A percentile compares a stretch with the other conserved stretches of the same genome.
Evolutionary conservation across 2,113 vertebrate genomes (phyloP).

Genomic region (Acrocephalus kingi): DNA sequence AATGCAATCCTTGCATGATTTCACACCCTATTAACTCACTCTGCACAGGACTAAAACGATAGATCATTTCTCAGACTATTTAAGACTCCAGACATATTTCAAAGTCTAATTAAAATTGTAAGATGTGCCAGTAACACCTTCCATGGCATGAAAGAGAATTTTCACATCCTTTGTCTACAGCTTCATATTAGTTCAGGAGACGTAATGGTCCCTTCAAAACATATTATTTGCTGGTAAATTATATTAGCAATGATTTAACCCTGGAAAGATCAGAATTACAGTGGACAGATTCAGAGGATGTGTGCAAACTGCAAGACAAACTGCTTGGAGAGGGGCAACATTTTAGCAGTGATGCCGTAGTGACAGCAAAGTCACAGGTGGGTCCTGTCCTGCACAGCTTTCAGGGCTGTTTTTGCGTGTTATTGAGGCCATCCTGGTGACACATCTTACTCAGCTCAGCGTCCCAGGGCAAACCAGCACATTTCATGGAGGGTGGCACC

Average conservation of each 20-base stretch:
- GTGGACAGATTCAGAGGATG: background rate
- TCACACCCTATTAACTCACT: conserved; percentile 54
- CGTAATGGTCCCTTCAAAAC: background rate
- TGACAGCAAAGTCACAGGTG: background rate
- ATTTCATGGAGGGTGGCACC: background rate
- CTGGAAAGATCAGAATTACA: background rate
- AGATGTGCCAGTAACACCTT: conserved; percentile 29
- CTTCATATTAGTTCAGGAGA: background rate
- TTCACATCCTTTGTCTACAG: conserved; percentile 18
- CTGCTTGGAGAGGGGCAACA: background rate
- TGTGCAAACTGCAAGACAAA: background rate
- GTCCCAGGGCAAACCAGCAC: background rate
- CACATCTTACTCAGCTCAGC: background rate
- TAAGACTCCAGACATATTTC: conserved; percentile 25
- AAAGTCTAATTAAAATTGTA: conserved; percentile 41
- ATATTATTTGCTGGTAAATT: background rate
- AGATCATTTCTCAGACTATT: conserved; percentile 24
- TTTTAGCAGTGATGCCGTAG: background rate
- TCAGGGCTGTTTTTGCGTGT: background rate
- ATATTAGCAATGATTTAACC: background rate
- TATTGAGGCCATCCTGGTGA: background rate
- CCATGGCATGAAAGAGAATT: background rate
- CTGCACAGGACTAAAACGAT: background rate
- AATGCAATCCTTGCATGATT: conserved; percentile 35
- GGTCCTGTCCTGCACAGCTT: background rate